Evolutionary conservation across 1,140 invertebrate species (phyloP), one percentile per base, ranked within the genome.

Genomic region (Xylocopa sonorina): DNA sequence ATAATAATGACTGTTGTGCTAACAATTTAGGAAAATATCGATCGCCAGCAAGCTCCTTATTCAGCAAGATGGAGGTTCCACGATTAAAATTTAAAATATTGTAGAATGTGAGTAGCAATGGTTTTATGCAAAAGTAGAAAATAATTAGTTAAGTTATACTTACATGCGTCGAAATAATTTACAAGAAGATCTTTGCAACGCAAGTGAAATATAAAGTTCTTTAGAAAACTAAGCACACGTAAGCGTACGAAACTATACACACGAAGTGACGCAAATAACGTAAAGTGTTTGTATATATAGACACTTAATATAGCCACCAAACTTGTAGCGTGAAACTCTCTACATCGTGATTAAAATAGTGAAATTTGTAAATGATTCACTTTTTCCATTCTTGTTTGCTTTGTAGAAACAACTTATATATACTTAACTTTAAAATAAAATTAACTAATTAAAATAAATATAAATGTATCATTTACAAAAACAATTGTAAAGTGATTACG

Each of bases 131-230:
- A 2, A 21, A 38, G 2, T 21, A 50, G 24, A 27, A 0, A 55
- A 53, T 3, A 32, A 29, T 16, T 24, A 66, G 10, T 2, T 27
- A 27, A 27, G 12, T 3, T 9, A 51, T 66, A 75, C 7, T 75
- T 66, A 66, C 38, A 66, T 32, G 27, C 9, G 6, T 10, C 32
- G 18, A 43, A 66, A 34, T 53, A 75, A 75, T 55, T 75, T 75
- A 75, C 3, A 75, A 16, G 14, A 63, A 64, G n/a, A 63, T 43
- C 64, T 24, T 53, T 51, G 34, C 24, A 53, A 75, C 48, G 0
- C 24, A 75, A 53, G 21, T n/a, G 10, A 32, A n/a, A 29, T 1
- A 3, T 1, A 3, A 53, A 32, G 16, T 29, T 10, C 21, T 12
- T 41, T 14, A n/a, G 0, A 41, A 55, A 66, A 29, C 3, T 0